A percentile compares a stretch with the other conserved stretches of the same genome.
Evolutionary conservation across 2,888 invertebrate species (phyloP).

Genomic region (Priocnemis perturbator): DNA sequence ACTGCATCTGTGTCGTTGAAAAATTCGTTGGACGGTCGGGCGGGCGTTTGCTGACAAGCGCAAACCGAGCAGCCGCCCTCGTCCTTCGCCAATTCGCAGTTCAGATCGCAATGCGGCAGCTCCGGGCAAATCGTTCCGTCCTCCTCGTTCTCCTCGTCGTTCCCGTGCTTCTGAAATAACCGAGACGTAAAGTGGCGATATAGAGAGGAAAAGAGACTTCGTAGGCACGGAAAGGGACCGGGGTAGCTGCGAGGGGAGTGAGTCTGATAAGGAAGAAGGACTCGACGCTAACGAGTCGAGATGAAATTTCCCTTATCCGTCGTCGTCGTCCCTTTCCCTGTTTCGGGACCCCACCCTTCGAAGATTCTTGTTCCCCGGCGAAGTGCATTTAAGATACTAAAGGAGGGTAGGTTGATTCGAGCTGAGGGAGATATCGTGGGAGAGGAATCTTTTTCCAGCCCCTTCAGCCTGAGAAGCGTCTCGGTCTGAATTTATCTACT

Average conservation of each 20-base stretch:
- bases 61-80: constrained; percentile 64
- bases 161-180: not conserved
- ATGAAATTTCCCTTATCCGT: constrained; percentile 25
- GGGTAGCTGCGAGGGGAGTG: not conserved
- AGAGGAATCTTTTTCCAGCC: not conserved
- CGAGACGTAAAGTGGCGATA: not conserved
- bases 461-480: no score
- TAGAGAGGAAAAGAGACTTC: not conserved
- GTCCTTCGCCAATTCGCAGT: constrained; percentile 61
- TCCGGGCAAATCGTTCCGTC: constrained; percentile 57
- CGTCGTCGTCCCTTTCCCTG: constrained; percentile 12
- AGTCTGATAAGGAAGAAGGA: constrained; percentile 7
- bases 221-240: not conserved
- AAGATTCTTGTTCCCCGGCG: constrained; percentile 18
- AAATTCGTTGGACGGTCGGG: constrained; percentile 1
- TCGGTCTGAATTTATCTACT: no score
- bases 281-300: constrained; percentile 1
- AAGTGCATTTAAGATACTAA: constrained; percentile 22
- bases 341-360: constrained; percentile 1
- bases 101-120: constrained; percentile 54
- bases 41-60: constrained; percentile 51
- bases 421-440: not conserved
- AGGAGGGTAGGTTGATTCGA: not conserved
- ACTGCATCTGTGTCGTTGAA: constrained; percentile 17
- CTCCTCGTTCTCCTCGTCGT: constrained; percentile 30